Percentiles rank a stretch among this genome's conserved stretches.
Conservation (phyloP, 1,140 invertebrate species). For the Saccostrea glomerata region DNA sequence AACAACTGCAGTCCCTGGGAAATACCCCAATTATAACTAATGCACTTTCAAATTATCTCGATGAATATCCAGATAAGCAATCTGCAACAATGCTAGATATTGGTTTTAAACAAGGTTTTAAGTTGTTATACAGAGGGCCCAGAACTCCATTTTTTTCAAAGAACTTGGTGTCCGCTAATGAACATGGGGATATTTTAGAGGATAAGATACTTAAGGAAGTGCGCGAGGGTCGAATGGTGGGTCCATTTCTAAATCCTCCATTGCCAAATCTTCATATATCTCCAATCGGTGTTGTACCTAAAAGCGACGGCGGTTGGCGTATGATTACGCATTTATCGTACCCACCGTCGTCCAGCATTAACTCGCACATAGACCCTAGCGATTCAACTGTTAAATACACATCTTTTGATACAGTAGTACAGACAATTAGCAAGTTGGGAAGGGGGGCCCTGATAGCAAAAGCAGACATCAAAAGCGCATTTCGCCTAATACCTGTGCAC, state of each 20-base stretch:
- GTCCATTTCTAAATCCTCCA: too few species aligned
- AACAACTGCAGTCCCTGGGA: neutral
- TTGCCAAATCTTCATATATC: too few species aligned
- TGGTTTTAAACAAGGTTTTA: too few species aligned
- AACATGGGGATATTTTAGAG: neutral
- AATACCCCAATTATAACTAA: slow-evolving; percentile 7
- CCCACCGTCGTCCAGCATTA: slow-evolving; percentile 10
- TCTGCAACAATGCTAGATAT: too few species aligned
- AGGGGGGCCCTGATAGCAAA: neutral
- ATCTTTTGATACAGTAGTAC: too few species aligned
- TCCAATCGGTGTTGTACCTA: too few species aligned
- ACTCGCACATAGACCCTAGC: slow-evolving; percentile 30
- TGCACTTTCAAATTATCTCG: neutral
- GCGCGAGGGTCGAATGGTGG: neutral
- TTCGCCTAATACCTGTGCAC: slow-evolving; percentile 24
- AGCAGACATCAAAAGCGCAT: slow-evolving; percentile 25
- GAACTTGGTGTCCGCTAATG: slow-evolving; percentile 37
- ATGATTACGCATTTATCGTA: slow-evolving; percentile 25
- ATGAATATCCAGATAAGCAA: too few species aligned
- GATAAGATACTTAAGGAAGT: slow-evolving; percentile 23
- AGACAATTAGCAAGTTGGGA: too few species aligned
- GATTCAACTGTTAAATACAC: neutral
- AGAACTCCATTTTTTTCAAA: slow-evolving; percentile 1
- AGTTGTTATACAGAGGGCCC: too few species aligned
- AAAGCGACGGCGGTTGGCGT: too few species aligned